Evolutionary conservation across 2,113 vertebrate genomes (phyloP).

Genomic region (Carassius gibelio): DNA sequence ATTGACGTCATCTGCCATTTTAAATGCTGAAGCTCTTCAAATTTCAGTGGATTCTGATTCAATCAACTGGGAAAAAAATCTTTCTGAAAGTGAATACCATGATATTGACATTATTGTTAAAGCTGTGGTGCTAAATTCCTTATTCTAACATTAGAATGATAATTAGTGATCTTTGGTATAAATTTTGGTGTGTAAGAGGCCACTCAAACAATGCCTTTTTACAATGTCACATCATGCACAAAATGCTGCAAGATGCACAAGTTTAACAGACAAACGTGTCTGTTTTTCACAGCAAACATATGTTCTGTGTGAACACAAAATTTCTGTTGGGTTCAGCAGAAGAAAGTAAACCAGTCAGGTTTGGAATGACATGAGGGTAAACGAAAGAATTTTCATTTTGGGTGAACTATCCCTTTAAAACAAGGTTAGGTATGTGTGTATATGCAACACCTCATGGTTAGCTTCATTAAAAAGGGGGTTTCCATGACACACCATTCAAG

Average conservation of each 20-base stretch:
- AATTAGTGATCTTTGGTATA: not conserved
- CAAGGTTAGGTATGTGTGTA: not conserved
- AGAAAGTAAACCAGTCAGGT: not conserved
- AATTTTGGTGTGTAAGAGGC: not conserved
- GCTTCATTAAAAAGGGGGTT: not conserved
- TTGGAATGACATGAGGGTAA: not conserved
- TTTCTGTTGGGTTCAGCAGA: not conserved
- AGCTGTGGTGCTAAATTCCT: not conserved
- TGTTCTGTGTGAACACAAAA: not conserved
- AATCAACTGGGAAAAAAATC: not conserved
- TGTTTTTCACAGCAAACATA: not conserved
- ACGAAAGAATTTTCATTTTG: not conserved
- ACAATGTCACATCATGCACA: not conserved
- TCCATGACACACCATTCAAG: not conserved
- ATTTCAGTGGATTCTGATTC: not conserved
- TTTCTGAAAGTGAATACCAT: not conserved
- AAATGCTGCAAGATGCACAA: not conserved
- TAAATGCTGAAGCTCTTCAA: not conserved
- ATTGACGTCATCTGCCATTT: not conserved
- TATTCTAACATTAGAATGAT: not conserved
- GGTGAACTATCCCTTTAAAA: not conserved
- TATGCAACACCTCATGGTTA: not conserved
- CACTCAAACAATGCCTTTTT: not conserved
- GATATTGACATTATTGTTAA: not conserved
- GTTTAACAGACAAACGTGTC: not conserved